Conservation (phyloP, 2,888 invertebrate genomes). For the Tachina fera region DNA sequence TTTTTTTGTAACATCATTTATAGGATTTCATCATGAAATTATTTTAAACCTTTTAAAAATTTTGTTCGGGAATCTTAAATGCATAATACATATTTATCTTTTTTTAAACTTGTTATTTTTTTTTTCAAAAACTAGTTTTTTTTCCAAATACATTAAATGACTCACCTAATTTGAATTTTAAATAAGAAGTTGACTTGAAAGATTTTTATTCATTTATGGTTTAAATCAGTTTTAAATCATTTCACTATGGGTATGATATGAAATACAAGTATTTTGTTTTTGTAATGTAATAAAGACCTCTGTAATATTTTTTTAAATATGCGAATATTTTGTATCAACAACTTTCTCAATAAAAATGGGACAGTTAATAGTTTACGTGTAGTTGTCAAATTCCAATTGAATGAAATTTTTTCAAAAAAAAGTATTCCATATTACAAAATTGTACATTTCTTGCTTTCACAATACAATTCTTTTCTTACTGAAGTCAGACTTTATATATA, state of each 20-base stretch:
- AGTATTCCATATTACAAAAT: neutral
- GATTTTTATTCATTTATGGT: neutral
- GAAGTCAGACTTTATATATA: neutral
- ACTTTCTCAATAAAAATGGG: too few relatives aligned
- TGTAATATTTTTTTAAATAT: too few relatives aligned
- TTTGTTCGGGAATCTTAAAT: conserved; percentile 17
- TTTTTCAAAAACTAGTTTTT: conserved; percentile 4
- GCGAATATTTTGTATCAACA: too few relatives aligned
- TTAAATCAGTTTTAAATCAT: neutral
- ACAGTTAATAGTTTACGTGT: too few relatives aligned
- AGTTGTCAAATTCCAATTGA: too few relatives aligned
- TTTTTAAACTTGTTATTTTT: neutral
- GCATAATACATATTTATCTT: neutral
- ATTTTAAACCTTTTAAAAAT: neutral
- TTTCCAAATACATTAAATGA: neutral
- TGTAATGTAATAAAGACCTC: too few relatives aligned
- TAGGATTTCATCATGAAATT: conserved; percentile 23
- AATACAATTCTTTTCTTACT: neutral
- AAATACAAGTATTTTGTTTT: too few relatives aligned
- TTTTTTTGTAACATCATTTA: neutral
- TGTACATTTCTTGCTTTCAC: neutral
- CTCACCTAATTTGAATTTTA: conserved; percentile 7
- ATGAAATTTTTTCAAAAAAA: too few relatives aligned
- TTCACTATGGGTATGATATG: too few relatives aligned
- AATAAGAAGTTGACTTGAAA: neutral